These are phyloP conservation scores for Copidosoma floridanum DNA, from an alignment of 1,140 invertebrate species.

Conservation along the genomic window DNA sequence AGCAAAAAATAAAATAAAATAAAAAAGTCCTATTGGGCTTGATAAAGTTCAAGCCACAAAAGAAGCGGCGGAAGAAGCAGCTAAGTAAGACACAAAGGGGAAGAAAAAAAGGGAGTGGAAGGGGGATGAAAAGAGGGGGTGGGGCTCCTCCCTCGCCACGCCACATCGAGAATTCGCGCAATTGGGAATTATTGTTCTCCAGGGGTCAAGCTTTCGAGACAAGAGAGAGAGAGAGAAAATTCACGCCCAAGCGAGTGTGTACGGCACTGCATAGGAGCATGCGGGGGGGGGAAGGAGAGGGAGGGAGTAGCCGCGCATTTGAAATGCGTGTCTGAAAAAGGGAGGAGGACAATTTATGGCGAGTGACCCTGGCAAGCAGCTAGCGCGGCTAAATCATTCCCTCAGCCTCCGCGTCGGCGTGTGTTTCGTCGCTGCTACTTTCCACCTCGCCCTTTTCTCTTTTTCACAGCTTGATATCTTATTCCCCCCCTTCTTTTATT, in stretches of 20 bases:
- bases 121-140: background rate
- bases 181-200: conserved; percentile 20
- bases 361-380: conserved; percentile 32
- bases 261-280: background rate
- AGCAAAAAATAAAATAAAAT: background rate
- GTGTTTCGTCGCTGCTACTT: too few relatives aligned
- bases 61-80: too few relatives aligned
- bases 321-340: conserved; percentile 16
- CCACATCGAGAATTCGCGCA: background rate
- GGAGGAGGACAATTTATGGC: conserved; percentile 32
- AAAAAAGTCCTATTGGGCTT: too few relatives aligned
- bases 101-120: background rate
- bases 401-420: too few relatives aligned
- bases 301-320: conserved; percentile 11
- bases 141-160: background rate
- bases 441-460: conserved; percentile 23
- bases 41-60: too few relatives aligned
- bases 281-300: background rate
- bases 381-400: background rate
- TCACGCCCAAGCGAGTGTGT: background rate
- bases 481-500: too few relatives aligned
- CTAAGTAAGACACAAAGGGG: background rate
- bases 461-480: too few relatives aligned
- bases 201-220: conserved; percentile 13
- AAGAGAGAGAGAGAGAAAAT: too few relatives aligned